phyloP scores from a whole-genome alignment of 2,888 invertebrate genomes.

The Sinopyrophorus schimmeli region DNA sequence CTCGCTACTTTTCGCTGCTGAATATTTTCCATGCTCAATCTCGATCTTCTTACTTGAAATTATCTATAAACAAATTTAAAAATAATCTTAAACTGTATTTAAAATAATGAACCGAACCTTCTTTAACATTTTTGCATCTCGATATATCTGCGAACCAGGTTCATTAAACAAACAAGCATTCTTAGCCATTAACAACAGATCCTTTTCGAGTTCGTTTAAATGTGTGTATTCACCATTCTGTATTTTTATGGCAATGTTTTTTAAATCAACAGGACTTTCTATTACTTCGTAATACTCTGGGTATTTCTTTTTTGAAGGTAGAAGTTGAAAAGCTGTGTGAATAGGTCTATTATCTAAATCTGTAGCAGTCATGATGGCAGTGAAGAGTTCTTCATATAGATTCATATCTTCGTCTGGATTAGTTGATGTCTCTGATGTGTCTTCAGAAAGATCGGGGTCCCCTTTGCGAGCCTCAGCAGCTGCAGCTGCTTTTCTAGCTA shows the following conservation, averaged over 20 bases:
- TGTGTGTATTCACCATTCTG: constrained; percentile 79
- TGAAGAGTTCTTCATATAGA: constrained; percentile 87
- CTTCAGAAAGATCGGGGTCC: constrained; percentile 63
- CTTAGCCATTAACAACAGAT: constrained; percentile 85
- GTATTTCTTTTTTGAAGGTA: constrained; percentile 90
- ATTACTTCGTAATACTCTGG: constrained; percentile 96
- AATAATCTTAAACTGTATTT: not conserved
- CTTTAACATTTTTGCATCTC: constrained; percentile 88
- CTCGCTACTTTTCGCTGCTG: constrained; percentile 69
- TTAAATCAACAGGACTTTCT: constrained; percentile 91
- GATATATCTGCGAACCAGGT: constrained; percentile 94
- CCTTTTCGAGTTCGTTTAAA: constrained; percentile 84
- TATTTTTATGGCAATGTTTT: constrained; percentile 89
- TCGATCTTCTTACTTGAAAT: constrained; percentile 71
- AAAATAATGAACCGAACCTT: constrained; percentile 64
- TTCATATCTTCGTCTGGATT: constrained; percentile 75
- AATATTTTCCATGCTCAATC: constrained; percentile 69
- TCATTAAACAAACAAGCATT: constrained; percentile 97
- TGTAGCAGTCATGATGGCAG: constrained; percentile 83
- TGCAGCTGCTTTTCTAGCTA: constrained; percentile 52
- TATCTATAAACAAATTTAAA: constrained; percentile 57
- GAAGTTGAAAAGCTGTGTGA: constrained; percentile 84
- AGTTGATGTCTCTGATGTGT: constrained; percentile 72
- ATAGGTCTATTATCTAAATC: constrained; percentile 81
- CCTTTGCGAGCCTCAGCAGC: constrained; percentile 49